phyloP scores from a whole-genome alignment of 2,888 invertebrate species.

The Loripinus fragilis region DNA sequence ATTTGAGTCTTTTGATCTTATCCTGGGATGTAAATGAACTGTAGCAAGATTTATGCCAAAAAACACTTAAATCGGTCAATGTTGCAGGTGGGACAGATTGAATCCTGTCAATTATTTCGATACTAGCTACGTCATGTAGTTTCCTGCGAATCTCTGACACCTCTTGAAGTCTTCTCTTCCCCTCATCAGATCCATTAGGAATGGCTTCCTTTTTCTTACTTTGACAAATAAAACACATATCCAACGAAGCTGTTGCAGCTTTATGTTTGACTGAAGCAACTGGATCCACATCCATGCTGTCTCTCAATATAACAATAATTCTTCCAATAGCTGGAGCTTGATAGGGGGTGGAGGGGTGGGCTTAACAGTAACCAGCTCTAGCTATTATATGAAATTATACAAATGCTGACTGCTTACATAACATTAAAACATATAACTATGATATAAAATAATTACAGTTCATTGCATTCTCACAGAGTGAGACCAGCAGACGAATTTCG shows the following conservation, averaged over 20 bases:
- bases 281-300: conserved; percentile 23
- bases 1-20: neutral
- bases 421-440: no score
- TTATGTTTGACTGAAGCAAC: conserved; percentile 13
- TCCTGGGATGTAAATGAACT: conserved; percentile 25
- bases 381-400: no score
- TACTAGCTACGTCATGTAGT: conserved; percentile 1
- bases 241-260: neutral
- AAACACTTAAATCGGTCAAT: conserved; percentile 6
- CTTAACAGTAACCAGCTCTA: no score
- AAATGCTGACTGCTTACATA: no score
- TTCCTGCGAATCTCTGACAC: conserved; percentile 2
- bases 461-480: no score
- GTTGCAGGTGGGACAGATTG: neutral
- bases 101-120: conserved; percentile 17
- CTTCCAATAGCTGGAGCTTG: no score
- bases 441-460: no score
- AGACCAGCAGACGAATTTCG: no score
- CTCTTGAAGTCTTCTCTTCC: conserved; percentile 11
- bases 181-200: conserved; percentile 7
- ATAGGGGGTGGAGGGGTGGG: no score
- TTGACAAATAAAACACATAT: conserved; percentile 22
- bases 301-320: no score
- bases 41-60: conserved; percentile 28
- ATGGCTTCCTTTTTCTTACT: neutral